phyloP scores from a whole-genome alignment of 1,140 invertebrate species.

The Meloidogyne chitwoodi region DNA sequence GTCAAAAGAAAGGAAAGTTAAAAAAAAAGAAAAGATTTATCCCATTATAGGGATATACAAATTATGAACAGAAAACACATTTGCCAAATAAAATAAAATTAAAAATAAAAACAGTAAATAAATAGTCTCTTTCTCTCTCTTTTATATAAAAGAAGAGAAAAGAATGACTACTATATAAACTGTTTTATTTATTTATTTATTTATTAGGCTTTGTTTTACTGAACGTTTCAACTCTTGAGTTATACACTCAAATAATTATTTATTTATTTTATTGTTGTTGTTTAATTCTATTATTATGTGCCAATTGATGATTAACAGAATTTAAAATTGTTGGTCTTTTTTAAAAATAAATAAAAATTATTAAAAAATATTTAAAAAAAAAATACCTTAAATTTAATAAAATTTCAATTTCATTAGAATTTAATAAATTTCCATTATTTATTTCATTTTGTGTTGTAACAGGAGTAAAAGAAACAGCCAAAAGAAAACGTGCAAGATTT shows the following conservation, averaged over 20 bases:
- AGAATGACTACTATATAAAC: too few species aligned
- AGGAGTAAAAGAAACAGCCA: conserved; percentile 25
- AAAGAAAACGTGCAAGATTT: conserved; percentile 35
- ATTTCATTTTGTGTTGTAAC: conserved; percentile 11
- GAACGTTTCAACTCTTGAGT: not conserved
- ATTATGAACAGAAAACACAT: not conserved
- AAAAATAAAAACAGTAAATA: too few species aligned
- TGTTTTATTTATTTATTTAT: too few species aligned
- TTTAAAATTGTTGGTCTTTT: conserved; percentile 34
- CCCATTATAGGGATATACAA: not conserved
- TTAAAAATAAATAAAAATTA: not conserved
- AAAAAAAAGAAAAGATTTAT: not conserved
- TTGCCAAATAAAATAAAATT: not conserved
- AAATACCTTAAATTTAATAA: conserved; percentile 36
- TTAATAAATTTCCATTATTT: not conserved
- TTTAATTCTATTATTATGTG: not conserved
- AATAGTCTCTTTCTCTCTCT: too few species aligned
- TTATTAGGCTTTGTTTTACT: too few species aligned
- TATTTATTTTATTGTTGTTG: not conserved
- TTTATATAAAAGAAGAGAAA: too few species aligned
- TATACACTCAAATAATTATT: not conserved
- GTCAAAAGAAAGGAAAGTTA: not conserved
- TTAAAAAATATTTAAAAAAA: not conserved
- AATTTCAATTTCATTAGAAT: conserved; percentile 35
- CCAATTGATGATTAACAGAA: conserved; percentile 19